A percentile compares a stretch with the other conserved stretches of the same genome.
Conservation (phyloP, 2,888 invertebrate species). For the Sipha maydis region DNA sequence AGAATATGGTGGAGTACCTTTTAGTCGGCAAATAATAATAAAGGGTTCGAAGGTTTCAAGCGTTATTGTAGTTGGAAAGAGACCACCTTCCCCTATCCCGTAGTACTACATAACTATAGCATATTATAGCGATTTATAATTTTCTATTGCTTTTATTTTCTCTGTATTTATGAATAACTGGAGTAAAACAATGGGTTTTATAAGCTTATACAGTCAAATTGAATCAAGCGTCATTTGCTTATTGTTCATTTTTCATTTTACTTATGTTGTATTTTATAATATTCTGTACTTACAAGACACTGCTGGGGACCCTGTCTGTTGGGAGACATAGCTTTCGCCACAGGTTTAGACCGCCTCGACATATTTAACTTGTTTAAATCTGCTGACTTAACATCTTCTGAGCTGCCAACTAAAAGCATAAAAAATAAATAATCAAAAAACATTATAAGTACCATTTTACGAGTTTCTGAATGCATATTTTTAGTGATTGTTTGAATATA, state of each 20-base stretch:
- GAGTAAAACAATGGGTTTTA: conserved; percentile 9
- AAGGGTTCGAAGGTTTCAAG: conserved; percentile 39
- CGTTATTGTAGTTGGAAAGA: conserved; percentile 9
- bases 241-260: not conserved
- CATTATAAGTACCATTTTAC: not conserved
- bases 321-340: conserved; percentile 88
- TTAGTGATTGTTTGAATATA: no score
- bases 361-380: conserved; percentile 61
- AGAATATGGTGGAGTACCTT: conserved; percentile 32
- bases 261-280: not conserved
- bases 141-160: conserved; percentile 19
- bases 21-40: conserved; percentile 49
- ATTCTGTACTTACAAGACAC: conserved; percentile 78
- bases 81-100: not conserved
- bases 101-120: not conserved
- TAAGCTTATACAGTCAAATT: not conserved
- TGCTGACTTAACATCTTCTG: conserved; percentile 68
- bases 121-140: conserved; percentile 25
- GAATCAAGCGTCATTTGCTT: not conserved
- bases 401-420: conserved; percentile 68
- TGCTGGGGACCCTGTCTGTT: conserved; percentile 91
- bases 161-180: conserved; percentile 26
- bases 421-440: not conserved
- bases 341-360: conserved; percentile 70
- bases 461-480: no score